Evolutionary conservation across 2,888 invertebrate species (phyloP).

Genomic region (Diarsia dahlii): DNA sequence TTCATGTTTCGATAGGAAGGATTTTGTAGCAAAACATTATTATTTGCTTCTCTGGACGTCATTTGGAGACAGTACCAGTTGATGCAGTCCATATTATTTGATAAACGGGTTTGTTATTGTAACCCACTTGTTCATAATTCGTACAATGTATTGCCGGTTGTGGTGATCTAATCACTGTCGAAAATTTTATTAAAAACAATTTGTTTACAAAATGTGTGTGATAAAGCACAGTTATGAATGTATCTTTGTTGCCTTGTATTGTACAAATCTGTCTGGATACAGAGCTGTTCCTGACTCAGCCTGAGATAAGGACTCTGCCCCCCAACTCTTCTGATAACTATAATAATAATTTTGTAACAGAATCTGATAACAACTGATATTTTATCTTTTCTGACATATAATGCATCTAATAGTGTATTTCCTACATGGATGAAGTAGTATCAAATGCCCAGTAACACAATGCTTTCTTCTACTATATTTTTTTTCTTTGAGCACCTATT

Average conservation of each 20-base stretch:
- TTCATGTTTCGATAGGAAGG: slow-evolving; percentile 17
- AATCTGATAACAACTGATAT: slow-evolving; percentile 17
- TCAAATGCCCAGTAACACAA: background rate
- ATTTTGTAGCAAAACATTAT: slow-evolving; percentile 20
- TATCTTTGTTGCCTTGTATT: slow-evolving; percentile 10
- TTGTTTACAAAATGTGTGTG: slow-evolving; percentile 7
- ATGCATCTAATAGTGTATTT: background rate
- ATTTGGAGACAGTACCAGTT: slow-evolving; percentile 12
- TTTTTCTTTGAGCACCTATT: background rate
- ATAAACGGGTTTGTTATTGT: slow-evolving; percentile 65
- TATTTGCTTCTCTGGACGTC: slow-evolving; percentile 24
- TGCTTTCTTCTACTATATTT: background rate
- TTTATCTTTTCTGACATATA: slow-evolving; percentile 8
- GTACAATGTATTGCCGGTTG: slow-evolving; percentile 63
- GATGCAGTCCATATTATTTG: slow-evolving; percentile 38
- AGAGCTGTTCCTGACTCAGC: slow-evolving; percentile 32
- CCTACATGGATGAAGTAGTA: background rate
- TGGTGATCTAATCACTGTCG: slow-evolving; percentile 47
- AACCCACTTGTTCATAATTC: slow-evolving; percentile 69
- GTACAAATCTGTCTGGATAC: slow-evolving; percentile 10
- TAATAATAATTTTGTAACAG: slow-evolving; percentile 1
- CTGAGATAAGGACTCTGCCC: slow-evolving; percentile 46
- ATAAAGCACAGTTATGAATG: background rate
- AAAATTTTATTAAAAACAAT: background rate
- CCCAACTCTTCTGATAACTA: slow-evolving; percentile 24